Evolutionary conservation across 2,888 invertebrate genomes (phyloP).

Genomic region (Andrena praecox): DNA sequence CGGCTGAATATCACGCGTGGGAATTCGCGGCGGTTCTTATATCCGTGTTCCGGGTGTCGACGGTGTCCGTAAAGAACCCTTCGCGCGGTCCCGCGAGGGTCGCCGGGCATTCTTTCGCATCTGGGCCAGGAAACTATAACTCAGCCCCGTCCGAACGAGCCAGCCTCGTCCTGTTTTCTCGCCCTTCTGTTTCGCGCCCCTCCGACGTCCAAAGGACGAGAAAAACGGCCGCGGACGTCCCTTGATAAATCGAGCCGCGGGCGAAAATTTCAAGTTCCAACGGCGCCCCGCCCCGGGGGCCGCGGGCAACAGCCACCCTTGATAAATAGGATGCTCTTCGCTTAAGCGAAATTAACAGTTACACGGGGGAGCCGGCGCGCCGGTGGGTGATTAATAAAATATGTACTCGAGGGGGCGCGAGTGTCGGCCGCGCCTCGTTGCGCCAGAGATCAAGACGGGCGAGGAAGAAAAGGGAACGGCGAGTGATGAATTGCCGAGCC

Average conservation of each 20-base stretch:
- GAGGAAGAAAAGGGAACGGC: not conserved
- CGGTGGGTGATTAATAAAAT: slow-evolving; percentile 33
- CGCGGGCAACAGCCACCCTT: slow-evolving; percentile 8
- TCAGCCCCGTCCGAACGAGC: slow-evolving; percentile 57
- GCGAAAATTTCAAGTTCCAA: slow-evolving; percentile 46
- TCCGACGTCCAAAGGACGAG: not conserved
- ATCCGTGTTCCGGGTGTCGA: slow-evolving; percentile 37
- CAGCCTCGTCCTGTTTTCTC: slow-evolving; percentile 17
- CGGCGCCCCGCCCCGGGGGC: not conserved
- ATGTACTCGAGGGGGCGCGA: not conserved
- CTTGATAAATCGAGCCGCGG: slow-evolving; percentile 54
- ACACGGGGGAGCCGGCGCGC: not conserved
- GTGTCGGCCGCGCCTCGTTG: not conserved
- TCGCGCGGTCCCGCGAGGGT: slow-evolving; percentile 44
- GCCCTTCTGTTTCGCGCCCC: slow-evolving; percentile 11
- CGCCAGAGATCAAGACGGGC: not conserved
- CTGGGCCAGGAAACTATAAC: slow-evolving; percentile 61
- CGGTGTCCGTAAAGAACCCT: slow-evolving; percentile 58
- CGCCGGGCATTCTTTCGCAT: slow-evolving; percentile 47
- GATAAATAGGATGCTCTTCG: slow-evolving; percentile 47
- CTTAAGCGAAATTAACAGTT: slow-evolving; percentile 51
- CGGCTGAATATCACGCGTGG: slow-evolving; percentile 60
- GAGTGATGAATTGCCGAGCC: slow-evolving; percentile 12
- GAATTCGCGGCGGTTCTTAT: slow-evolving; percentile 57
- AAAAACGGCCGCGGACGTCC: slow-evolving; percentile 28